Base-by-base conservation (phyloP, 2,888 invertebrate species). In the Tipula helvola region DNA sequence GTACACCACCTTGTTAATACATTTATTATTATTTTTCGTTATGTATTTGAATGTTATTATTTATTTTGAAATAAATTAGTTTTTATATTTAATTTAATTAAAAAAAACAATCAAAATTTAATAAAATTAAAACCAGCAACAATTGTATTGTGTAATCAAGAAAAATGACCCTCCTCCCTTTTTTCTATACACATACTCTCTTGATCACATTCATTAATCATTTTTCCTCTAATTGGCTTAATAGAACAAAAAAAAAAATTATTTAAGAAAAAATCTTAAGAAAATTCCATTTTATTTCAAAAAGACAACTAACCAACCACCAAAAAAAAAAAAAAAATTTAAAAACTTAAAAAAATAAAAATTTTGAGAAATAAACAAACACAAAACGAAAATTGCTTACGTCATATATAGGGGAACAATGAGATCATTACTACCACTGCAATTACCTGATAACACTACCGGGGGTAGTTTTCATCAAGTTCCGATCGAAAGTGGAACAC, bases 341-440 rank as follows among this genome's bases (percentile, higher is more conserved):
- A 71, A 71, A 52, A 71, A 28, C 10, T 16, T 57, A 16, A 57
- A 57, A 57, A 57, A 57, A 36, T 36, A 83, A 83, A 83, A 44
- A 10, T 52, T 52, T 84, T 39, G 36, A 83, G 84, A 85, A 87
- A 86, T 85, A 86, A 71, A 84, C 39, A 84, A 85, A 86, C 85
- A 86, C 44, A 87, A 87, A 83, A 86, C 28, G 44, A 87, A 42
- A 86, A 52, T 71, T 86, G 8, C 86, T 52, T 84, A 84, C 84
- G 84, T 84, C 36, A 84, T 84, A 71, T 71, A 89, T 89, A 89
- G 92, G 91, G 92, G 91, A 89, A 92, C 93, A 88, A 92, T 93
- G 90, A 93, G 94, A 89, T 94, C 94, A 90, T 93, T 94, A 91
- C 92, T 94, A 90, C 94, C 95, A 88, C 93, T 95, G 89, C 92